Evolutionary conservation across 2,113 vertebrate species (phyloP).

Genomic region (Lamprologus tigripictilis): DNA sequence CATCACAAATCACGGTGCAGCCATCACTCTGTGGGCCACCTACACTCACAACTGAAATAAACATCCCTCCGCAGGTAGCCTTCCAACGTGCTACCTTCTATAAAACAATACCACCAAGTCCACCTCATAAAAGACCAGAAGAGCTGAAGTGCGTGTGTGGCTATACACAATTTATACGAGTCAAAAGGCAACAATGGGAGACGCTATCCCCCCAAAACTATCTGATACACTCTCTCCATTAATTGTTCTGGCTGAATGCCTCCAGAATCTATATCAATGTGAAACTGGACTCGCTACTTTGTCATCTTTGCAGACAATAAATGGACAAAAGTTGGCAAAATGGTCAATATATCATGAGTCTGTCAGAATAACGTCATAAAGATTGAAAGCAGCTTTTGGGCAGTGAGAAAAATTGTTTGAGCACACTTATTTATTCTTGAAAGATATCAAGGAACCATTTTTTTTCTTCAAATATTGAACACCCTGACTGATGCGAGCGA

Average conservation of each 20-base stretch:
- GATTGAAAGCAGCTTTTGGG: background rate
- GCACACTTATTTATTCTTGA: background rate
- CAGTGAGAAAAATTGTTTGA: background rate
- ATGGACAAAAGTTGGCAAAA: background rate
- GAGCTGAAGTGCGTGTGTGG: background rate
- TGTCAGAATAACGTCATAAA: background rate
- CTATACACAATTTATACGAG: background rate
- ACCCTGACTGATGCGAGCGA: background rate
- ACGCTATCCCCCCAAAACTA: background rate
- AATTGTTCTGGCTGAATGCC: background rate
- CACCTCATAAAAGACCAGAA: background rate
- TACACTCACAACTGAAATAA: conserved; percentile 1
- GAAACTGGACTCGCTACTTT: background rate
- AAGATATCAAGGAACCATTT: background rate
- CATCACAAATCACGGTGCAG: background rate
- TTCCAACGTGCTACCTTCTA: background rate
- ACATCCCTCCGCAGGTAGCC: background rate
- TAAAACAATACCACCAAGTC: background rate
- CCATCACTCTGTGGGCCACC: background rate
- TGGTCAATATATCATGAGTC: background rate
- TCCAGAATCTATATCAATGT: background rate
- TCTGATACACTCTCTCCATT: background rate
- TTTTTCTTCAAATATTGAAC: background rate
- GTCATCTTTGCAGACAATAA: background rate
- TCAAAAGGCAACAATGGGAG: background rate